Percentiles rank a stretch among this genome's conserved stretches.
These are phyloP conservation scores for Tipula vernalis DNA, from an alignment of 2,888 invertebrate genomes.

Conservation along the genomic window DNA sequence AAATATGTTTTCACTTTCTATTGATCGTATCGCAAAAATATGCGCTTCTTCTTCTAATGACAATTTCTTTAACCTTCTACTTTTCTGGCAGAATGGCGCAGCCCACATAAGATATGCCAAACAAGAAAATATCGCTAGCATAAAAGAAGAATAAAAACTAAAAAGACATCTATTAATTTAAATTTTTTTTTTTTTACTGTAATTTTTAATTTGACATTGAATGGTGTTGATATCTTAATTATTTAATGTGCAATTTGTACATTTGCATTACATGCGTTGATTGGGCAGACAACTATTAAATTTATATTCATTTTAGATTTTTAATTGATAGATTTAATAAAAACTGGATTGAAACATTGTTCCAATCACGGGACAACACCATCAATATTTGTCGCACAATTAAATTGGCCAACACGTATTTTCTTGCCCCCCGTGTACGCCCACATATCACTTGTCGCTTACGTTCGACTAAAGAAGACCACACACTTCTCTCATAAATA, in stretches of 20 bases:
- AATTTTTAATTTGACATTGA: not conserved
- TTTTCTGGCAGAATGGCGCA: not conserved
- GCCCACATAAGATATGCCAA: not conserved
- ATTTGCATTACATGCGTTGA: not conserved
- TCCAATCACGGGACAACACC: not conserved
- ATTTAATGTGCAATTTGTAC: conserved; percentile 4
- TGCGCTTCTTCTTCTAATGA: not conserved
- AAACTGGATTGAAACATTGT: not conserved
- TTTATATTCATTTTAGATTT: not conserved
- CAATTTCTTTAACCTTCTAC: not conserved
- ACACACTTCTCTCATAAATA: not conserved
- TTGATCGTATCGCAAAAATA: not conserved
- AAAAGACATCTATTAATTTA: not conserved
- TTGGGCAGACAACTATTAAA: not conserved
- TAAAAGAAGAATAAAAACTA: not conserved
- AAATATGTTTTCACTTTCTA: not conserved
- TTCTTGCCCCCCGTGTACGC: not conserved
- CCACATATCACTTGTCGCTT: not conserved
- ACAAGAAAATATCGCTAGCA: not conserved
- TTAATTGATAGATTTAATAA: not conserved
- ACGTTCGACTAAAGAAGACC: not conserved
- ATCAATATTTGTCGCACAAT: not conserved
- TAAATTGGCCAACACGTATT: not conserved
- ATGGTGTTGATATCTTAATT: not conserved
- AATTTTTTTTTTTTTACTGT: not conserved